Evolutionary conservation across 2,113 vertebrate genomes (phyloP).

Genomic region (Chlamydotis undulata): DNA sequence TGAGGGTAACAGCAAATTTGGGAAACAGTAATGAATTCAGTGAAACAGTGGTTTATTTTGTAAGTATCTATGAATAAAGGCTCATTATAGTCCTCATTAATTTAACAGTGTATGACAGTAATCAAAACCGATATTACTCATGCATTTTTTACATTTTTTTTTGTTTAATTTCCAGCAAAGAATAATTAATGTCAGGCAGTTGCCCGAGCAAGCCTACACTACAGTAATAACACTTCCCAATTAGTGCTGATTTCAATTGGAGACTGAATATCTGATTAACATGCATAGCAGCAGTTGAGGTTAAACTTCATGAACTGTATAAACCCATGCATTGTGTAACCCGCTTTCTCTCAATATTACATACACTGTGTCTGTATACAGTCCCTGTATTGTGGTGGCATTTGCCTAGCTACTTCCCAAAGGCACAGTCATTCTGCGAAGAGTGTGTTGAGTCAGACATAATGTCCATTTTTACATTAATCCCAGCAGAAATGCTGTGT

Average conservation of each 20-base stretch:
- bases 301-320: background rate
- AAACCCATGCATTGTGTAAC: background rate
- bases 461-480: background rate
- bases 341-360: background rate
- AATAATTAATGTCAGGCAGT: conserved; percentile 21
- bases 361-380: background rate
- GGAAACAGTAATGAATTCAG: background rate
- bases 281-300: background rate
- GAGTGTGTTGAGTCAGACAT: background rate
- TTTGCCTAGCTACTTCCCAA: background rate
- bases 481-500: background rate
- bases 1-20: background rate
- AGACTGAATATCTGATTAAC: background rate
- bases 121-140: conserved; percentile 3
- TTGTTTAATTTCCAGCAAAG: background rate
- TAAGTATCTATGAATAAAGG: background rate
- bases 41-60: background rate
- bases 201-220: background rate
- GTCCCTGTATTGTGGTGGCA: background rate
- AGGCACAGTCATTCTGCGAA: background rate
- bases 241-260: background rate
- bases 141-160: background rate
- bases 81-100: background rate
- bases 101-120: background rate
- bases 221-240: conserved; percentile 25